These are phyloP conservation scores for Phoeniculus purpureus DNA, from an alignment of 2,797 vertebrate genomes.

Conservation along the genomic window DNA sequence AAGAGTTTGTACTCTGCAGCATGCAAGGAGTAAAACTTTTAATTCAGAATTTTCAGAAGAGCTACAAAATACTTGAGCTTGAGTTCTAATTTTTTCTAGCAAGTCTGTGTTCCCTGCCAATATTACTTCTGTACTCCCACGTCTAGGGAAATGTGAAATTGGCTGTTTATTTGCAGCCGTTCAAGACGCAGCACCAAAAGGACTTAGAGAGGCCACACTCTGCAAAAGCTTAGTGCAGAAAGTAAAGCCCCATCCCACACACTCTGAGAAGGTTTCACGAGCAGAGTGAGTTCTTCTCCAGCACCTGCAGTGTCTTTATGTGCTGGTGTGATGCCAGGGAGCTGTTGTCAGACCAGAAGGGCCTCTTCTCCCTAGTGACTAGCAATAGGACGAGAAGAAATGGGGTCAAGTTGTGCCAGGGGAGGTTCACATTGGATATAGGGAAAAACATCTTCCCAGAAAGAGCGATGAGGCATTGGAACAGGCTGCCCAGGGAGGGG, in stretches of 20 bases:
- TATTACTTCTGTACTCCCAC: background rate
- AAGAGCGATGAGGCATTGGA: too few relatives aligned
- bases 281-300: background rate
- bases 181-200: background rate
- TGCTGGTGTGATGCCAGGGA: background rate
- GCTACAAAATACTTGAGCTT: background rate
- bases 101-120: background rate
- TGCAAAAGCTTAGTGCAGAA: background rate
- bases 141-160: background rate
- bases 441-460: too few relatives aligned
- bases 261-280: background rate
- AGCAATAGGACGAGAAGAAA: too few relatives aligned
- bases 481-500: too few relatives aligned
- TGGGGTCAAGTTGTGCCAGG: too few relatives aligned
- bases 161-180: background rate
- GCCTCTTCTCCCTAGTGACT: background rate
- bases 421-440: too few relatives aligned
- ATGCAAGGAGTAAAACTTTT: background rate
- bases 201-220: background rate
- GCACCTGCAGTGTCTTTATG: background rate
- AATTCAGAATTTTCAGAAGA: background rate
- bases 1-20: background rate
- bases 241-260: accelerated
- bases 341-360: background rate
- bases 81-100: background rate